Percentiles rank a stretch among this genome's conserved stretches.
Conservation (phyloP, 2,113 vertebrate genomes). For the Microtus montanus region DNA sequence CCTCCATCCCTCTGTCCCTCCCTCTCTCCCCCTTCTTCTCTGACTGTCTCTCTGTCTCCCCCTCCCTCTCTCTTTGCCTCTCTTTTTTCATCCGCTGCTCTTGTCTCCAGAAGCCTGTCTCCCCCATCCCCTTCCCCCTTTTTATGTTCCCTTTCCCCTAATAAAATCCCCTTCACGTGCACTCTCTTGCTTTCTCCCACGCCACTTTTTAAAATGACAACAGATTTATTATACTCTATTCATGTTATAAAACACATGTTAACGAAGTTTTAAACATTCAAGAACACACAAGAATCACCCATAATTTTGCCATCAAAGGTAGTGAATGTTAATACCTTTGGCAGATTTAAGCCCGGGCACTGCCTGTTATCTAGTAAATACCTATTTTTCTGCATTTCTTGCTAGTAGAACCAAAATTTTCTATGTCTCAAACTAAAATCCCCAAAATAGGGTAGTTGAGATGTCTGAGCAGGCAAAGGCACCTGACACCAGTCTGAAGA, state of each 20-base stretch:
- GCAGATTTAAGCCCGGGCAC: neutral
- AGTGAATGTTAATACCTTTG: neutral
- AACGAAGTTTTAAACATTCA: neutral
- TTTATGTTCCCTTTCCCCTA: too few species aligned
- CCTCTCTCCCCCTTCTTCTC: too few species aligned
- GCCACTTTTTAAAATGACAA: neutral
- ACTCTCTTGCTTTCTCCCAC: too few species aligned
- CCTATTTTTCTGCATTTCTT: neutral
- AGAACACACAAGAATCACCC: neutral
- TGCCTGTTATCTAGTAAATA: neutral
- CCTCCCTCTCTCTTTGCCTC: too few species aligned
- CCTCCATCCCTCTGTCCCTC: too few species aligned
- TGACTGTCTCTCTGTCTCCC: too few species aligned
- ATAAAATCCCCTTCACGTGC: too few species aligned
- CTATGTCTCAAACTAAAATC: neutral
- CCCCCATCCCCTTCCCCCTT: too few species aligned
- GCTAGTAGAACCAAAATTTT: neutral
- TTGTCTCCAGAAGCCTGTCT: too few species aligned
- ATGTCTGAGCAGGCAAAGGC: neutral
- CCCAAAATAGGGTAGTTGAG: neutral
- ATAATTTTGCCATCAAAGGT: neutral
- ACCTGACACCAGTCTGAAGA: neutral
- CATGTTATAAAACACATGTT: neutral
- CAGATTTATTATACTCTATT: conserved; percentile 6
- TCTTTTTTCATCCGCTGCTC: too few species aligned